Conservation (phyloP, 2,113 vertebrate species). For the Anthoscopus minutus region DNA sequence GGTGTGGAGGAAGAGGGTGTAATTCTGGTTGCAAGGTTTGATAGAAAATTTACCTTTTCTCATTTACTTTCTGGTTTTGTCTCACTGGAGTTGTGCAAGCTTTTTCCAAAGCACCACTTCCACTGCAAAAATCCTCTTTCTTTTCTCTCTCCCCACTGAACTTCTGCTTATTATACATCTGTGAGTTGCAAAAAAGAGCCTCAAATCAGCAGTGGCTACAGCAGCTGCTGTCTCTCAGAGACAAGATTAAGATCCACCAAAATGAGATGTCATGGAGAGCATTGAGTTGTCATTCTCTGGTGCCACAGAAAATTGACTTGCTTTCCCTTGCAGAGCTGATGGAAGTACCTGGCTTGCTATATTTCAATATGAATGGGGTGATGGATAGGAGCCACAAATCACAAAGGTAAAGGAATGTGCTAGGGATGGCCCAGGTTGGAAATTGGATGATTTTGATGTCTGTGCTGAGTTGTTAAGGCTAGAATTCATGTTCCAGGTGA, state of each 20-base stretch:
- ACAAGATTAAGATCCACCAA: background rate
- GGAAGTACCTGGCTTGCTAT: background rate
- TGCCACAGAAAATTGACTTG: background rate
- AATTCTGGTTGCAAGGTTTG: background rate
- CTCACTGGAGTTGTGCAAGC: background rate
- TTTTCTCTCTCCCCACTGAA: background rate
- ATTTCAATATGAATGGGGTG: background rate
- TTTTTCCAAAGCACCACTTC: background rate
- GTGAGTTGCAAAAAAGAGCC: background rate
- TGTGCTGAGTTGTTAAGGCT: background rate
- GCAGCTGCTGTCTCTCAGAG: background rate
- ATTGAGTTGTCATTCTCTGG: background rate
- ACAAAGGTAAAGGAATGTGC: background rate
- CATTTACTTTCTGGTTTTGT: background rate
- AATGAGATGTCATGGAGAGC: background rate
- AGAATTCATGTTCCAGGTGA: background rate
- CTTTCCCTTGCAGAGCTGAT: background rate
- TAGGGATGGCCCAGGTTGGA: background rate
- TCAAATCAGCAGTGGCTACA: background rate
- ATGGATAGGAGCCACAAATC: background rate
- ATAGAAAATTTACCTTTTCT: background rate
- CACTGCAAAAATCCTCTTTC: background rate
- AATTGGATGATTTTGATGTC: background rate
- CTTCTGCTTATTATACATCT: background rate
- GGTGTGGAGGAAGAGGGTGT: rapidly evolving